Base-by-base conservation (phyloP, 2,888 invertebrate genomes). In the Strigamia crassipes region DNA sequence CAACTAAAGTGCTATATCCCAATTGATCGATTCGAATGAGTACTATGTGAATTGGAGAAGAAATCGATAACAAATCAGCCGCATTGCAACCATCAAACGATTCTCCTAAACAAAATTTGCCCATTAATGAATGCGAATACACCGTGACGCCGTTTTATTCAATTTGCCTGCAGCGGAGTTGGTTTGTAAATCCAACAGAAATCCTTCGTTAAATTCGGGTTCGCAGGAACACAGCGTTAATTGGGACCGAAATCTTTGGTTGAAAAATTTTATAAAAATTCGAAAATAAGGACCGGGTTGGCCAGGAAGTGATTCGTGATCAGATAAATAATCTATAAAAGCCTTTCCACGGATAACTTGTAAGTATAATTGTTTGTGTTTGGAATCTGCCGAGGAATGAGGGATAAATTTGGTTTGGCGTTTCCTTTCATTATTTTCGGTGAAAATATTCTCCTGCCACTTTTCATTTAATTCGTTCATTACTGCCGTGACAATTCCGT, bases 131-230 rank as follows among this genome's bases (percentile, higher is more conserved):
- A 61, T n/a, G 21, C 18, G 8, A 61, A 18, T 61, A 10, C 4
- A 12, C 5, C 15, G 2, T 0, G 13, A 3, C 15, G 4, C 0
- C 2, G n/a, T 15, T 15, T 27, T 15, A 46, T 46, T 15, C 5
- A 61, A 61, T 21, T 21, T 78, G 13, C 78, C 78, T 31, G 78
- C 5, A 38, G n/a, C 18, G 13, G 34, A 18, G 34, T 41, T 42
- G 8, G 12, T 38, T 13, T 51, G 51, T 8, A 81, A 21, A 41
- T 81, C 81, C 27, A 81, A 77, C 0, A 81, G 46, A 42, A 81
- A 81, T 21, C 77, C 81, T 46, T 81, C 81, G 31, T 81, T 81
- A 38, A 81, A 81, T 13, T 81, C 81, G 6, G 81, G 81, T 42
- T 81, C 81, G 21, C 77, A 77, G 15, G 78, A 34, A 81, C 81